Evolutionary conservation across 2,888 invertebrate genomes (phyloP).

Genomic region (Hydriomena furcata): DNA sequence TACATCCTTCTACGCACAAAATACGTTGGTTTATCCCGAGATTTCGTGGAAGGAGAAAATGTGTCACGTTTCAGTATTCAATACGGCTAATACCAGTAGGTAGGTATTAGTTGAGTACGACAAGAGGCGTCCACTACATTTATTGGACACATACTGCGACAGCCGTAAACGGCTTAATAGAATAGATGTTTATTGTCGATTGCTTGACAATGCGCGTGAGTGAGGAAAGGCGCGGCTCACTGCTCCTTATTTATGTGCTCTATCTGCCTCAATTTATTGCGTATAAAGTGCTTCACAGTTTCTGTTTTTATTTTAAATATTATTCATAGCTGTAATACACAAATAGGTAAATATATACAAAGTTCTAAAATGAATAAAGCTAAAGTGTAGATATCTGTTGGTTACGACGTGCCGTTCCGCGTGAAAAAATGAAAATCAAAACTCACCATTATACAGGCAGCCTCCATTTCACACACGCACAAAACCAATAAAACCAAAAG

Average conservation of each 20-base stretch:
- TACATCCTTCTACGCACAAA: neutral
- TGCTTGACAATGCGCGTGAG: constrained; percentile 73
- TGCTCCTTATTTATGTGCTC: constrained; percentile 23
- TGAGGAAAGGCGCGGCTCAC: constrained; percentile 38
- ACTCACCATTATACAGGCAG: constrained; percentile 65
- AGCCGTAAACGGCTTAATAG: constrained; percentile 72
- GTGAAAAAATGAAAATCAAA: constrained; percentile 35
- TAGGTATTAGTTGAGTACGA: constrained; percentile 23
- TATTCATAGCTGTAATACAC: constrained; percentile 23
- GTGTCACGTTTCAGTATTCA: constrained; percentile 5
- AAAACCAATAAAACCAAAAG: constrained; percentile 68
- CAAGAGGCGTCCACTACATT: constrained; percentile 38
- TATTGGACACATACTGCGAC: constrained; percentile 62
- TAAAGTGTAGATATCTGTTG: constrained; percentile 33
- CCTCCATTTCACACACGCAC: constrained; percentile 69
- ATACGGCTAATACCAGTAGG: constrained; percentile 12
- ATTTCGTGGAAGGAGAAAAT: constrained; percentile 1
- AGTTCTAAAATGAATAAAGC: constrained; percentile 31
- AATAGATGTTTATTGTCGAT: constrained; percentile 65
- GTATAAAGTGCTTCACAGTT: constrained; percentile 10
- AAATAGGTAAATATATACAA: constrained; percentile 19
- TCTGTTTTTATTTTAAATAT: constrained; percentile 1
- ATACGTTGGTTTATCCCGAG: constrained; percentile 2
- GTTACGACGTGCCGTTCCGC: constrained; percentile 32
- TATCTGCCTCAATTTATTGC: constrained; percentile 12